Conservation (phyloP, 92 coral and sea anemone species). For the Porites evermanni region DNA sequence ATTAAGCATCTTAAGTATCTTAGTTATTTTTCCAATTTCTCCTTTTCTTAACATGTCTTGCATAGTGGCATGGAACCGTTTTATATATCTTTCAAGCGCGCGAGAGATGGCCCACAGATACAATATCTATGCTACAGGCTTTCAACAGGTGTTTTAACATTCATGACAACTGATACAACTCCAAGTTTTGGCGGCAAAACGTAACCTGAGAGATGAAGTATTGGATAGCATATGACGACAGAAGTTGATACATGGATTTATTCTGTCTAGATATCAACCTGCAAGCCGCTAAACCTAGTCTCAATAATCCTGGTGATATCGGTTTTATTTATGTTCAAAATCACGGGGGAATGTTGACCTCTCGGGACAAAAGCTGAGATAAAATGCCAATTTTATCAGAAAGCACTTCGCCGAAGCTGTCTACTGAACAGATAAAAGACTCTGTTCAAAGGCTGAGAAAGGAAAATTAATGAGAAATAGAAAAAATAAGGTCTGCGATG, state of each 20-base stretch:
- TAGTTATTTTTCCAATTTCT: no score
- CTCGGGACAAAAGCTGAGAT: not conserved
- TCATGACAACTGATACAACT: no score
- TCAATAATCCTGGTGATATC: not conserved
- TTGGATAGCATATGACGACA: no score
- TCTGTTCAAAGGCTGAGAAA: not conserved
- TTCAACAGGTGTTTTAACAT: no score
- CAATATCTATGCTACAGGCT: no score
- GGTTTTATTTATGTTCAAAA: not conserved
- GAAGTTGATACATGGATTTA: not conserved
- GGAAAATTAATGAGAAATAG: not conserved
- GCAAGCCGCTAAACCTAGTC: not conserved
- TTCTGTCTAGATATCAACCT: not conserved
- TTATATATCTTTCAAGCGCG: no score
- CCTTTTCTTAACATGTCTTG: no score
- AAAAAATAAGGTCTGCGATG: not conserved
- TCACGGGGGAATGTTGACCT: constrained; percentile 23
- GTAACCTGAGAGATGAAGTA: no score
- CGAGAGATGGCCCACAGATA: no score
- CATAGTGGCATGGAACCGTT: no score
- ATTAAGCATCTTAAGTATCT: no score
- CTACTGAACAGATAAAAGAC: not conserved
- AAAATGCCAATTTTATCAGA: not conserved
- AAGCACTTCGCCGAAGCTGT: not conserved
- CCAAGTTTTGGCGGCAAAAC: no score